Percentiles rank a stretch among this genome's conserved stretches.
Conservation (phyloP, 2,113 vertebrate genomes). For the Oryzias melastigma region DNA sequence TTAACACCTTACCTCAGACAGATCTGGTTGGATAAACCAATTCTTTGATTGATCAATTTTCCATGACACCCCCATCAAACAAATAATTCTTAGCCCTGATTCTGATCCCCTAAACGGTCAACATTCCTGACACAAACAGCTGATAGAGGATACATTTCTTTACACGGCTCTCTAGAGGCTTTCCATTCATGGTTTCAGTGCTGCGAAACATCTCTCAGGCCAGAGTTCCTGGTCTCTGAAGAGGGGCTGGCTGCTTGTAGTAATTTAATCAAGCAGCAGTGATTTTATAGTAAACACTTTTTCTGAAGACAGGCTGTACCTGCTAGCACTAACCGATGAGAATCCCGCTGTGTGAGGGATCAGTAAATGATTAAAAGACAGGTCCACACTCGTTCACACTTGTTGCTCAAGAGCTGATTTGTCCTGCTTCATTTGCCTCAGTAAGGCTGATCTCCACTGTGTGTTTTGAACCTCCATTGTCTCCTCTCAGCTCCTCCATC, state of each 20-base stretch:
- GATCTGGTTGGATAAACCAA: too few species aligned
- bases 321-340: background rate
- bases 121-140: too few species aligned
- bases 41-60: too few species aligned
- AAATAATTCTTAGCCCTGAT: too few species aligned
- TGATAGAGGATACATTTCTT: too few species aligned
- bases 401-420: constrained; percentile 33
- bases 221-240: too few species aligned
- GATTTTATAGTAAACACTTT: background rate
- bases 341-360: background rate
- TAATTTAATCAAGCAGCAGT: background rate
- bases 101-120: too few species aligned
- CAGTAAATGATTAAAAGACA: constrained; percentile 37
- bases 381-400: background rate
- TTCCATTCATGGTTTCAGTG: too few species aligned
- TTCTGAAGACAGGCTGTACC: background rate
- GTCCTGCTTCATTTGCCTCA: constrained; percentile 22
- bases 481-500: constrained; percentile 13
- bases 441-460: background rate
- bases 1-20: too few species aligned
- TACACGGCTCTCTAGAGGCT: too few species aligned
- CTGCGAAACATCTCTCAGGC: too few species aligned
- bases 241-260: background rate
- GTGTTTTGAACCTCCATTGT: background rate
- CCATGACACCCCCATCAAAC: too few species aligned